Percentiles rank a stretch among this genome's conserved stretches.
phyloP scores from a whole-genome alignment of 2,113 vertebrate species.

The Trogon melanurus region DNA sequence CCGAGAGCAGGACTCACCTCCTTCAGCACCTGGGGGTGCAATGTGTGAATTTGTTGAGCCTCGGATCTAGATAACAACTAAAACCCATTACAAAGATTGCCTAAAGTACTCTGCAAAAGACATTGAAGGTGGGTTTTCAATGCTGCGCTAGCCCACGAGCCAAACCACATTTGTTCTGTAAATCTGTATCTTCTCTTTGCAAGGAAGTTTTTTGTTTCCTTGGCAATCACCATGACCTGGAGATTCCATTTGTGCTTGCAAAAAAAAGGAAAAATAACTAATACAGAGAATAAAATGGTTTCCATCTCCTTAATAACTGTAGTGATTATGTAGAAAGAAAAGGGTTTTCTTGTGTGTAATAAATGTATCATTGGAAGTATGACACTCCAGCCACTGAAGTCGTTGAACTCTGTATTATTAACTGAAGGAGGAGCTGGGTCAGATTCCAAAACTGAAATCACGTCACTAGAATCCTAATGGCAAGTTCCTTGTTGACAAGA shows the following conservation, averaged over 20 bases:
- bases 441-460: background rate
- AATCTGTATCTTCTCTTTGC: background rate
- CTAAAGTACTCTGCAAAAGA: background rate
- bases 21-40: accelerated
- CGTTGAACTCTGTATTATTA: background rate
- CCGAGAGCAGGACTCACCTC: background rate
- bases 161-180: background rate
- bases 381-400: background rate
- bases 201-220: conserved; percentile 5
- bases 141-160: background rate
- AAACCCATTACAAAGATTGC: background rate
- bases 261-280: background rate
- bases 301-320: background rate
- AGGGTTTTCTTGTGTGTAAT: background rate
- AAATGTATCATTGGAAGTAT: background rate
- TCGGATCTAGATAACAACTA: background rate
- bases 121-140: background rate
- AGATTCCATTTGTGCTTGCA: background rate
- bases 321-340: background rate
- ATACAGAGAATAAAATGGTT: background rate
- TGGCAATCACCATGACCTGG: background rate
- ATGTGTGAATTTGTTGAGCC: background rate
- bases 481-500: background rate
- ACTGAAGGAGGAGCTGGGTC: background rate
- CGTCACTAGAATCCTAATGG: background rate